Conservation (phyloP, 2,888 invertebrate genomes). For the Caenorhabditis virilis region DNA sequence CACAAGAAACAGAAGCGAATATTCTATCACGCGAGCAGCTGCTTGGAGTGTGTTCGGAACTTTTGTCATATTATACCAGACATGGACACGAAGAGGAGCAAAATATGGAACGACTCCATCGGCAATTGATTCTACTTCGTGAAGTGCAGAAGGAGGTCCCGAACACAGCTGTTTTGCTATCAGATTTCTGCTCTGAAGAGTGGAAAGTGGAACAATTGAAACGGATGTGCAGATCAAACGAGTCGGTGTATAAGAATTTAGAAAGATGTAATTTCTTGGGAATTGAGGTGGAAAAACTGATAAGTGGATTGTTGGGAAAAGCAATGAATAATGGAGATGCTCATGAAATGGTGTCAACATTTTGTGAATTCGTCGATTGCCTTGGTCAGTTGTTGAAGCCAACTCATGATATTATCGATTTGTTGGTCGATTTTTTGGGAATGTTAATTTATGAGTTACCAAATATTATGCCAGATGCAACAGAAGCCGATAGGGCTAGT, state of each 20-base stretch:
- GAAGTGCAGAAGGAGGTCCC: slow-evolving; percentile 19
- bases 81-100: too few species aligned
- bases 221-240: too few species aligned
- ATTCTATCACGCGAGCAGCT: slow-evolving; percentile 19
- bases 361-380: slow-evolving; percentile 20
- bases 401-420: too few species aligned
- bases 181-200: slow-evolving; percentile 13
- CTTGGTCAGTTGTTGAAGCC: too few species aligned
- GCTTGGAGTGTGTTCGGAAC: too few species aligned
- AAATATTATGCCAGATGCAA: slow-evolving; percentile 1
- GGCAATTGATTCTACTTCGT: slow-evolving; percentile 13
- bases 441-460: slow-evolving; percentile 22
- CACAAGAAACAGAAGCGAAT: slow-evolving; percentile 7
- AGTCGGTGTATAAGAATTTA: too few species aligned
- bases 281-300: slow-evolving; percentile 6
- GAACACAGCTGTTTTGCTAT: slow-evolving; percentile 9
- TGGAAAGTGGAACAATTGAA: slow-evolving; percentile 15
- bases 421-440: slow-evolving; percentile 16
- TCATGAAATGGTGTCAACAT: slow-evolving; percentile 7
- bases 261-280: slow-evolving; percentile 21
- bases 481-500: slow-evolving; percentile 19
- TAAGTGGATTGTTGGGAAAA: slow-evolving; percentile 7
- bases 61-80: slow-evolving; percentile 12
- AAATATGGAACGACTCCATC: slow-evolving; percentile 7
- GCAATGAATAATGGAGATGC: slow-evolving; percentile 5